Conservation (phyloP, 2,888 invertebrate species). For the Tenthredo amoena region DNA sequence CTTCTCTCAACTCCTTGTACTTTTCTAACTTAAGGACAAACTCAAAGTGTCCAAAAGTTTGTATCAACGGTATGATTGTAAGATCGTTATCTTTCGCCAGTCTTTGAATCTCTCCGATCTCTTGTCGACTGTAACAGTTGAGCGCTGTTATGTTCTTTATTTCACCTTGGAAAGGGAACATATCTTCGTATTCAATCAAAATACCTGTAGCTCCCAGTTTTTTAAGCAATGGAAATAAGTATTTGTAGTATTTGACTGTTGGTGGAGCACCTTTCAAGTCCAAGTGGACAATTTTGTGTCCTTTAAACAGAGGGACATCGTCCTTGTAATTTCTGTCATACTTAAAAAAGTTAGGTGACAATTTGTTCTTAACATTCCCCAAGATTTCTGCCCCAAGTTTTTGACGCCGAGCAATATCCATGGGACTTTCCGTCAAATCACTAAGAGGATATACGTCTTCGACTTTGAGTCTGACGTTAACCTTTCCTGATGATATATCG, state of each 20-base stretch:
- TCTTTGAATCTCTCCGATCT: constrained; percentile 79
- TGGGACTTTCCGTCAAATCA: constrained; percentile 64
- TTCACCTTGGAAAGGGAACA: constrained; percentile 87
- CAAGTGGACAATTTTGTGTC: constrained; percentile 87
- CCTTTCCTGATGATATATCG: constrained; percentile 61
- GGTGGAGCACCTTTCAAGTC: constrained; percentile 93
- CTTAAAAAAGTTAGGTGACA: constrained; percentile 46
- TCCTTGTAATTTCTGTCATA: constrained; percentile 55
- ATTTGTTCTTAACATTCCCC: constrained; percentile 59
- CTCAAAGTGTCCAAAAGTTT: constrained; percentile 93
- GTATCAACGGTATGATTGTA: constrained; percentile 89
- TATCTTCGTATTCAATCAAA: constrained; percentile 92
- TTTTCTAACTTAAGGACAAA: constrained; percentile 87
- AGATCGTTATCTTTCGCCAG: constrained; percentile 82
- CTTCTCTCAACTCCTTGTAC: constrained; percentile 85
- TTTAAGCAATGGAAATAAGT: constrained; percentile 83
- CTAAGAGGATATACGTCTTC: constrained; percentile 63
- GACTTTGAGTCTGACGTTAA: constrained; percentile 60
- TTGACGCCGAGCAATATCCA: constrained; percentile 62
- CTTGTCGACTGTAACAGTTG: constrained; percentile 83
- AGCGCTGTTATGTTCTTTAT: constrained; percentile 82
- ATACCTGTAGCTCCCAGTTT: constrained; percentile 88
- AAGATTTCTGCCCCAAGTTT: constrained; percentile 65
- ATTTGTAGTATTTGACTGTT: constrained; percentile 82
- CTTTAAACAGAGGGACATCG: constrained; percentile 68